phyloP scores from a whole-genome alignment of 1,140 invertebrate genomes.

The Drosophila auraria region DNA sequence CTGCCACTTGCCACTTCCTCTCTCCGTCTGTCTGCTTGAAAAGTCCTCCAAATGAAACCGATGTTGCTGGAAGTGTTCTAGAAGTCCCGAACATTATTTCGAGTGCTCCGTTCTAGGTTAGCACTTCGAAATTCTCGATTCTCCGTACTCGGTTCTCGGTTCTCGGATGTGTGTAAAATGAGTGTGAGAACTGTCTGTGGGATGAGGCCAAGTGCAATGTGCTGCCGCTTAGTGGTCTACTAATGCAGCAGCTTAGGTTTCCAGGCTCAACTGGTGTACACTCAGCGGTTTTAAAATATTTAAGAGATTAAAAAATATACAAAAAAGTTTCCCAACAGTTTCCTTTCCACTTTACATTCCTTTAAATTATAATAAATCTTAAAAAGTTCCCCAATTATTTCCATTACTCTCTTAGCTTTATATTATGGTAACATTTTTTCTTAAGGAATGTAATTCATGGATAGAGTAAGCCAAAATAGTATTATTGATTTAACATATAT shows the following conservation, averaged over 20 bases:
- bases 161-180: background rate
- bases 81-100: conserved; percentile 55
- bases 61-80: conserved; percentile 36
- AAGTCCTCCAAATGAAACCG: conserved; percentile 11
- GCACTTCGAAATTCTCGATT: conserved; percentile 13
- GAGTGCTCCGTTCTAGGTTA: conserved; percentile 11
- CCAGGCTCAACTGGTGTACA: conserved; percentile 30
- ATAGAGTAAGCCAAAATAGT: no score
- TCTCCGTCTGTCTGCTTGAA: background rate
- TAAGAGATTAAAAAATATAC: background rate
- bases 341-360: no score
- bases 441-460: no score
- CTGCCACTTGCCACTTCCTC: background rate
- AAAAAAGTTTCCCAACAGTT: no score
- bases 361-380: background rate
- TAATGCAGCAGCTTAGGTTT: conserved; percentile 62
- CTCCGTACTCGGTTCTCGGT: conserved; percentile 6
- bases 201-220: conserved; percentile 44
- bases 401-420: no score
- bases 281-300: background rate
- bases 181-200: conserved; percentile 15
- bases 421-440: no score
- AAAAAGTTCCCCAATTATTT: no score
- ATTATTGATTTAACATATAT: no score
- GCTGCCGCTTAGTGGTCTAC: conserved; percentile 57